These are phyloP conservation scores for Tympanuchus pallidicinctus DNA, from an alignment of 2,113 vertebrate species.

Conservation along the genomic window DNA sequence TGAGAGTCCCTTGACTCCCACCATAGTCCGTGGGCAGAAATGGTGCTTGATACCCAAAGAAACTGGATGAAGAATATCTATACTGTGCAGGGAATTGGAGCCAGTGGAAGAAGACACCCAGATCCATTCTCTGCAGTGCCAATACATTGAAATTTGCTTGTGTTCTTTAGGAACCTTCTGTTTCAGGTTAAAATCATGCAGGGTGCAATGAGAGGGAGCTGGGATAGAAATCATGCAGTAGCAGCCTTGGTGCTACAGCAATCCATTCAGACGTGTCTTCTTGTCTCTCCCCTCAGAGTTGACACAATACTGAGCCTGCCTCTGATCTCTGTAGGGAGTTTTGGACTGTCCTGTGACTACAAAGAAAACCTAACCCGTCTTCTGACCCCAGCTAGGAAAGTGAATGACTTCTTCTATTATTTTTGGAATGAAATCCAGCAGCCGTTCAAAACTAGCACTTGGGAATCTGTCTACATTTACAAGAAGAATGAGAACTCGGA, in stretches of 20 bases:
- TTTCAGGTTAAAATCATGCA: neutral
- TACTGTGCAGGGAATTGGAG: rapidly evolving
- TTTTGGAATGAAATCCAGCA: conserved; percentile 72
- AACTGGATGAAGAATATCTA: neutral
- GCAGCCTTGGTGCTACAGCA: neutral
- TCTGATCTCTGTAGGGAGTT: conserved; percentile 95
- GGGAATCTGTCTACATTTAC: conserved; percentile 87
- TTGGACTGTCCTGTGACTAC: conserved; percentile 93
- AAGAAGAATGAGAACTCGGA: conserved; percentile 81
- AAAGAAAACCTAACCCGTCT: conserved; percentile 89
- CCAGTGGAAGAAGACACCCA: neutral
- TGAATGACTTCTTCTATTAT: conserved; percentile 82
- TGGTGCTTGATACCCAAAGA: neutral
- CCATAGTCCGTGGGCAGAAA: neutral
- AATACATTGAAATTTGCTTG: neutral
- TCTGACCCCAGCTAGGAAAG: conserved; percentile 91
- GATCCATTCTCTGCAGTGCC: neutral
- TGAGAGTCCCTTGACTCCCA: neutral
- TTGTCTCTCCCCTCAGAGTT: conserved; percentile 77
- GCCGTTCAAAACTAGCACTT: conserved; percentile 77
- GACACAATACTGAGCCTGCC: conserved; percentile 85
- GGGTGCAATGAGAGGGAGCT: neutral
- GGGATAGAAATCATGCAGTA: neutral
- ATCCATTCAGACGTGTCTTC: conserved; percentile 8
- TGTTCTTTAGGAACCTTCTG: neutral